These are phyloP conservation scores for Dolichomitus sp. DNA, from an alignment of 2,888 invertebrate genomes.

Conservation along the genomic window DNA sequence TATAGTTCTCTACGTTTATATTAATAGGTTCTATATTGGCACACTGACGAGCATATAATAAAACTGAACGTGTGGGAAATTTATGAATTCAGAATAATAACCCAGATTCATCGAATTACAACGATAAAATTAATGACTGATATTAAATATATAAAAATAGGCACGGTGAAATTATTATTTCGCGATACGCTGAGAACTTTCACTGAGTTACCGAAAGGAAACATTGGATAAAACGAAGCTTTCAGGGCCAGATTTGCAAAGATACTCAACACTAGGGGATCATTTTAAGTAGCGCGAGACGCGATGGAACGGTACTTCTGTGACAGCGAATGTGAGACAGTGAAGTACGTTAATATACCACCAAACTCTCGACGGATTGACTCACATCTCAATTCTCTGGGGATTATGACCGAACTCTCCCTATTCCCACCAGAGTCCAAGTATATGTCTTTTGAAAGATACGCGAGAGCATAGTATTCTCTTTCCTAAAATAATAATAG, in stretches of 20 bases:
- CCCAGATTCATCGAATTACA: not conserved
- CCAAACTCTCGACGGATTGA: conserved; percentile 54
- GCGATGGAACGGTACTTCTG: not conserved
- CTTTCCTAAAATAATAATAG: not conserved
- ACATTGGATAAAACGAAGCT: conserved; percentile 12
- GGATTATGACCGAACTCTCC: conserved; percentile 48
- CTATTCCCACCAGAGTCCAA: conserved; percentile 39
- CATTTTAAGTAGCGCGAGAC: not conserved
- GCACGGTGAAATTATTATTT: not conserved
- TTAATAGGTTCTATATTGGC: not conserved
- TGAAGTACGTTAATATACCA: conserved; percentile 55
- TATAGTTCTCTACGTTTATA: not conserved
- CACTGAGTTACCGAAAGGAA: not conserved
- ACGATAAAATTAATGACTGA: not conserved
- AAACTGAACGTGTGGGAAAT: not conserved
- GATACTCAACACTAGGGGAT: not conserved
- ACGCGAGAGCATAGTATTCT: not conserved
- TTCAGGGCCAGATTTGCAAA: not conserved
- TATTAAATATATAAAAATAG: not conserved
- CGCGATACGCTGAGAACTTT: not conserved
- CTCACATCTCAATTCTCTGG: conserved; percentile 52
- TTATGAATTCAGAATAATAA: not conserved
- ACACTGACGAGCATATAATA: not conserved
- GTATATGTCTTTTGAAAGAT: not conserved
- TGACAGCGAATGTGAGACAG: conserved; percentile 7